These are phyloP conservation scores for Drosophila maculinotata DNA, from an alignment of 2,888 invertebrate species.

Conservation along the genomic window DNA sequence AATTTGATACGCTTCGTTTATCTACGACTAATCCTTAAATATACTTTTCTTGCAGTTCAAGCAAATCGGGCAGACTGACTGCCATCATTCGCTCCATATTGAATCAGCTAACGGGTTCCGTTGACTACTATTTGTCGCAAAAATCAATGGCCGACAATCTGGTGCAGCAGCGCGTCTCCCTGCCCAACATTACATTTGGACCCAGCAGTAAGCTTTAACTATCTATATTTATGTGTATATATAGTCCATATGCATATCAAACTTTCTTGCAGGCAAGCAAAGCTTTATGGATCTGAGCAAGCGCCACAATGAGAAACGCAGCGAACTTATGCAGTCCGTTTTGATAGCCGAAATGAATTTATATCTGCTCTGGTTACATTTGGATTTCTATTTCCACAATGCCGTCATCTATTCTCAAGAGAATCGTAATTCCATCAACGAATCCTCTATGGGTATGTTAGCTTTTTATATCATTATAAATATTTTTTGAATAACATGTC, in stretches of 20 bases:
- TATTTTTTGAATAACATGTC: constrained; percentile 4
- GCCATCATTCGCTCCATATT: constrained; percentile 86
- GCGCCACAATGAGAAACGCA: constrained; percentile 87
- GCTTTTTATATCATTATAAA: not conserved
- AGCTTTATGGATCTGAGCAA: constrained; percentile 85
- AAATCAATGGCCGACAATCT: constrained; percentile 86
- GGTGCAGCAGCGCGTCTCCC: constrained; percentile 58
- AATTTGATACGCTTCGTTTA: too few relatives aligned
- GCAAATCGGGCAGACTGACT: constrained; percentile 75
- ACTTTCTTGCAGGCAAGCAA: constrained; percentile 79
- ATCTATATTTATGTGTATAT: not conserved
- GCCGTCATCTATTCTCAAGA: constrained; percentile 86
- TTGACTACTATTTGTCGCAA: constrained; percentile 86
- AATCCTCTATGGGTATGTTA: constrained; percentile 47
- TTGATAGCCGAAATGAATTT: constrained; percentile 90
- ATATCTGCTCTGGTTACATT: constrained; percentile 91
- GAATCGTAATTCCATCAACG: constrained; percentile 64
- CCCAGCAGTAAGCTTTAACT: constrained; percentile 38
- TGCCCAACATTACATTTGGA: constrained; percentile 59
- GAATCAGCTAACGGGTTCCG: constrained; percentile 86
- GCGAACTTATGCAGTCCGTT: constrained; percentile 87
- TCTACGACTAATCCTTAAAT: not conserved
- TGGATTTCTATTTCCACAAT: constrained; percentile 89
- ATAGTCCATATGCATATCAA: too few relatives aligned
- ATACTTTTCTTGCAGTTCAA: constrained; percentile 38